A percentile compares a stretch with the other conserved stretches of the same genome.
These are phyloP conservation scores for Tiliqua scincoides DNA, from an alignment of 2,113 vertebrate species.

Conservation along the genomic window DNA sequence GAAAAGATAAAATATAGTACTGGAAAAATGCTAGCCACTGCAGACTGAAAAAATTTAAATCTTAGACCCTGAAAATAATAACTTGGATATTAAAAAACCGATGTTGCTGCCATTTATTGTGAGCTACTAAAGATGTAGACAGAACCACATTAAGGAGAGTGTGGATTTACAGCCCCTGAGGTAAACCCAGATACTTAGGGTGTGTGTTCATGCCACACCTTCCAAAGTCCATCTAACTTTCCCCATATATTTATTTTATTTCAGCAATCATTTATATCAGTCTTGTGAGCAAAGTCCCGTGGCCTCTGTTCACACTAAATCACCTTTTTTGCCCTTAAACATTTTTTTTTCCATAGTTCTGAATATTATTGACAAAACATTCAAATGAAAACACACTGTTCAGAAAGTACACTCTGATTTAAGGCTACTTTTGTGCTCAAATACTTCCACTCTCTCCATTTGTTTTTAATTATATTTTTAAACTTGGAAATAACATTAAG, in stretches of 20 bases:
- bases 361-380: neutral
- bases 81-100: neutral
- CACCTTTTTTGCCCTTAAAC: neutral
- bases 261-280: neutral
- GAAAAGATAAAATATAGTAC: neutral
- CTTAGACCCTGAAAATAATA: neutral
- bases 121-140: neutral
- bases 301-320: neutral
- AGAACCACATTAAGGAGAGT: neutral
- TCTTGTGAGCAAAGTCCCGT: neutral
- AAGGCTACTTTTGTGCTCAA: neutral
- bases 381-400: neutral
- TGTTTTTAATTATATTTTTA: constrained; percentile 5
- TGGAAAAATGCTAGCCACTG: neutral
- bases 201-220: neutral
- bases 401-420: neutral
- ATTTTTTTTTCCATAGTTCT: neutral
- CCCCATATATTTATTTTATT: neutral
- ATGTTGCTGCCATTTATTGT: neutral
- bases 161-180: neutral
- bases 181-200: neutral
- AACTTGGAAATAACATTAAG: constrained; percentile 1
- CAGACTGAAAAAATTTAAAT: neutral
- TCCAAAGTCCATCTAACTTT: neutral
- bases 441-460: neutral